Base-by-base conservation (phyloP, 2,888 invertebrate species). In the Choreutis nemorana region DNA sequence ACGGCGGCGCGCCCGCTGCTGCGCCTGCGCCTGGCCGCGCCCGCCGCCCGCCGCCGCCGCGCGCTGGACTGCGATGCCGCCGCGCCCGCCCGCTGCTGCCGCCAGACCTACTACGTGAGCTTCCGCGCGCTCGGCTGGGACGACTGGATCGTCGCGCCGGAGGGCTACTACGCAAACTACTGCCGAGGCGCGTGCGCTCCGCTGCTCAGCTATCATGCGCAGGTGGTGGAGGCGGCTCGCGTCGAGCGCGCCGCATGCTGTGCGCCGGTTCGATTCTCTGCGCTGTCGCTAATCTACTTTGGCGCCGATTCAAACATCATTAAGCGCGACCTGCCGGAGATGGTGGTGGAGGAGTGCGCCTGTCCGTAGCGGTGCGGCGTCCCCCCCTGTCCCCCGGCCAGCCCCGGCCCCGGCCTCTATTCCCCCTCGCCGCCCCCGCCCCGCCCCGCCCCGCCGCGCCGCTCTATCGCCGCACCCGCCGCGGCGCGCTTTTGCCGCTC, bases 291-390 rank as follows among this genome's bases (percentile, higher is more conserved):
- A 46, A 93, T 95, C 61, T 95, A 95, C 77, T 93, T 92, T 75
- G 94, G 94, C 45, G 87, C 87, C 37, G 91, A 93, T 77, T 86
- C 88, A 44, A 91, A 89, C 79, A 93, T 95, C 67, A 91, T 95
- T 68, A 94, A 95, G 71, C 85, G 94, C 54, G 94, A 94, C 81
- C 81, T 95, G 62, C 94, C 94, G 44, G 94, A 94, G 82, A 95
- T 95, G 94, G 91, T 94, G 49, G 94, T 95, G 40, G 94, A 95
- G 71, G 94, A 94, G 81, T 95, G 95, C 79, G 94, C 94, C 48
- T 95, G 95, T 75, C 94, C 94, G 49, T 94, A 85, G 66, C 72
- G 59, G 47, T 51, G 39, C n/a, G n/a, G n/a, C n/a, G n/a, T n/a
- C n/a, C n/a, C n/a, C 47, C 49, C 46, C 50, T 61, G 63, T 60